These are phyloP conservation scores for Acheta domesticus DNA, from an alignment of 2,888 invertebrate species.

Conservation along the genomic window DNA sequence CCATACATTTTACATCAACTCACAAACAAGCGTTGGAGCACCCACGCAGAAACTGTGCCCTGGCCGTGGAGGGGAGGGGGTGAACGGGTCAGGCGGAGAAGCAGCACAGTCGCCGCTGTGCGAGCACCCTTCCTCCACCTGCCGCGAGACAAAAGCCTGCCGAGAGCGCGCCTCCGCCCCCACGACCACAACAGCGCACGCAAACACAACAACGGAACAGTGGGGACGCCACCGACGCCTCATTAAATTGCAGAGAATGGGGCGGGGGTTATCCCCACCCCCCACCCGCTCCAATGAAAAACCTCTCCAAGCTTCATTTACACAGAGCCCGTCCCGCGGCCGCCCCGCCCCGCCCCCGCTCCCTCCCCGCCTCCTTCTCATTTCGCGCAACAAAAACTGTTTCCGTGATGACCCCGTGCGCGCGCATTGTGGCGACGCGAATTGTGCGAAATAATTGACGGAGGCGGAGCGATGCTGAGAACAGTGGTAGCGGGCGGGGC, in stretches of 20 bases:
- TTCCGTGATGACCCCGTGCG: slow-evolving; percentile 25
- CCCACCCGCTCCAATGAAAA: slow-evolving; percentile 30
- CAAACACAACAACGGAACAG: neutral
- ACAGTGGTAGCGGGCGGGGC: neutral
- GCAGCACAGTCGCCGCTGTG: neutral
- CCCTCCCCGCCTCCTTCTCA: neutral
- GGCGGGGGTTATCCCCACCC: neutral
- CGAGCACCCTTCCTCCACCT: neutral
- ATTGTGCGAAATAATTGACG: slow-evolving; percentile 5
- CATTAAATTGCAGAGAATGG: slow-evolving; percentile 36
- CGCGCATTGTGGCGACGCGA: neutral
- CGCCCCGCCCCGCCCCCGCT: neutral
- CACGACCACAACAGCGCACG: neutral
- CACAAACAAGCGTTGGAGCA: no score
- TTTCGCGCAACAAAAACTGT: slow-evolving; percentile 23
- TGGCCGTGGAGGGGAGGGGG: neutral
- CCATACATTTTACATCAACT: no score
- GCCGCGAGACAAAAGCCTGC: neutral
- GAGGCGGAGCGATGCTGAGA: neutral
- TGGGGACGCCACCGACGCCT: slow-evolving; percentile 30
- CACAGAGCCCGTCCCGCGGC: neutral
- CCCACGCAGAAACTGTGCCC: no score
- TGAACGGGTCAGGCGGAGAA: neutral
- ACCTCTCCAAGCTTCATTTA: slow-evolving; percentile 35
- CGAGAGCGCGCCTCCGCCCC: neutral